Conservation (phyloP, 2,797 vertebrate species). For the Heliangelus exortis region DNA sequence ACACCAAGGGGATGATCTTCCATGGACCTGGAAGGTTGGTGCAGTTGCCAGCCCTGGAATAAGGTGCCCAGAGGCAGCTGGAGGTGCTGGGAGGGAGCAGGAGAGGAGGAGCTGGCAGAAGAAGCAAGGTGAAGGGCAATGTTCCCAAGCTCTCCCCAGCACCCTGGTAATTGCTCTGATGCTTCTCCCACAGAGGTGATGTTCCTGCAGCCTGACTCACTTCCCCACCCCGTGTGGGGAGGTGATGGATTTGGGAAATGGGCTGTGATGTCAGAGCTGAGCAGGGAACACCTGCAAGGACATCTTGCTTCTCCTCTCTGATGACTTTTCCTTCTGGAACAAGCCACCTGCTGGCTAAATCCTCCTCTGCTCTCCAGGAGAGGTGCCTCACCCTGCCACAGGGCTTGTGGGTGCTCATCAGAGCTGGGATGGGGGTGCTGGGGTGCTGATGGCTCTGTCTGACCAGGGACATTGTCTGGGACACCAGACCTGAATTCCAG, state of each 20-base stretch:
- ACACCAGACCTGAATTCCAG: not conserved
- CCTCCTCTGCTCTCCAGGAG: not conserved
- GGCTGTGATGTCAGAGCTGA: not conserved
- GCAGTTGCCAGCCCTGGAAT: not conserved
- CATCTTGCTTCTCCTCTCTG: not conserved
- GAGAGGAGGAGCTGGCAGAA: not conserved
- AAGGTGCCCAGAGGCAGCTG: not conserved
- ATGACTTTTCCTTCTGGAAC: not conserved
- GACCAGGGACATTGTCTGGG: not conserved
- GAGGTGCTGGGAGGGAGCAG: not conserved
- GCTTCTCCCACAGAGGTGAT: not conserved
- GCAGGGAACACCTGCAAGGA: not conserved
- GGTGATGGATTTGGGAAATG: not conserved
- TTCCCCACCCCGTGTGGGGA: not conserved
- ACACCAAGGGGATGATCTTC: not conserved
- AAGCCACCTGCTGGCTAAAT: not conserved
- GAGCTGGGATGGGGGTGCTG: not conserved
- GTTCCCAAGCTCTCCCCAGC: not conserved
- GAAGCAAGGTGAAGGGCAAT: not conserved
- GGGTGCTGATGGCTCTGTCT: not conserved
- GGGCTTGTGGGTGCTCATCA: fast-evolving
- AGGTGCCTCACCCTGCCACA: fast-evolving
- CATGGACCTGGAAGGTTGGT: not conserved
- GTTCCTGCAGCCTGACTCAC: not conserved
- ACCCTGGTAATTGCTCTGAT: not conserved